Evolutionary conservation across 2,888 invertebrate genomes (phyloP), one percentile per base, ranked within the genome.

Genomic region (Ornithoptera alexandrae): DNA sequence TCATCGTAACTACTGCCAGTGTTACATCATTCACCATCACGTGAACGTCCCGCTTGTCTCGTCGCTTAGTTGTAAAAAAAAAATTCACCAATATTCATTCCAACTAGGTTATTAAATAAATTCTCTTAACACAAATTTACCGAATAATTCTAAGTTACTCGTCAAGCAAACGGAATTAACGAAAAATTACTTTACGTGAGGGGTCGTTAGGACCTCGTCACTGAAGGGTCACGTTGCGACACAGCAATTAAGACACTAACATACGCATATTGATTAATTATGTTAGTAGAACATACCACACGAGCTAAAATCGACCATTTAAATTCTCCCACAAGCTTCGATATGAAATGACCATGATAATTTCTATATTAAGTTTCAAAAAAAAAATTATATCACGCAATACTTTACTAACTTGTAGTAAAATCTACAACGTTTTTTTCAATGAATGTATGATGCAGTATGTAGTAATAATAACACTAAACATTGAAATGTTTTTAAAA

Each of bases 241-340:
- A 46, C 22, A 46, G 22, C 22, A 63, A 63, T 53, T 63, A 63
- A 50, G 63, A 50, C 18, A n/a, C 17, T 18, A 30, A 18, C 7
- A 10, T 67, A 67, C 46, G 62, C 57, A 56, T 58, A 62, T 57
- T 20, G 30, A 8, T 46, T 68, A 63, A 68, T 59, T 50, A 68
- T 63, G 68, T 63, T 12, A 63, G 68, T 63, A 36, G 63, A 63
- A 20, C 50, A 63, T 50, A 58, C n/a, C 8, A 58, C 22, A 8
- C 2, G 4, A 15, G 22, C 22, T 58, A 24, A 53, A n/a, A n/a
- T 53, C 18, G n/a, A 6, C 53, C n/a, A 53, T 53, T 53, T 7
- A 46, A 46, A 53, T 53, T n/a, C 5, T n/a, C 7, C 6, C 1
- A n/a, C n/a, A 2, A 7, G 18, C n/a, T 53, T 46, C 2, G 12